Evolutionary conservation across 2,113 vertebrate genomes (phyloP).

Genomic region (Ursus arctos): DNA sequence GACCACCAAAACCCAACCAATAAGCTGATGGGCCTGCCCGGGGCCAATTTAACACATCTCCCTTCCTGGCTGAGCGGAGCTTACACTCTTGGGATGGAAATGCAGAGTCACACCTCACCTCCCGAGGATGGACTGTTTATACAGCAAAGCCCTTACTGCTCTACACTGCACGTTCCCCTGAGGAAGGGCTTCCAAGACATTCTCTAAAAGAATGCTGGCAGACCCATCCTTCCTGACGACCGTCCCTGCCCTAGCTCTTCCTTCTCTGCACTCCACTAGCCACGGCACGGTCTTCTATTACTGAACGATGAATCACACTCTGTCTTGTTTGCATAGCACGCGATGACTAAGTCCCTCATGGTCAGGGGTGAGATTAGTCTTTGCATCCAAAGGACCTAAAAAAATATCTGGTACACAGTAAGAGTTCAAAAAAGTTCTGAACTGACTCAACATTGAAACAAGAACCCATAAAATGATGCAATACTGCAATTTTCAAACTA

Average conservation of each 20-base stretch:
- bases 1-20: not conserved
- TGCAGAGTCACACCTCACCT: not conserved
- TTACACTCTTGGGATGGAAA: not conserved
- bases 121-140: rapidly evolving
- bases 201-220: not conserved
- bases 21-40: not conserved
- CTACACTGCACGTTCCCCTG: rapidly evolving
- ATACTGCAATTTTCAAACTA: not conserved
- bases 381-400: not conserved
- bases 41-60: not conserved
- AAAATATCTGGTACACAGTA: not conserved
- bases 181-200: not conserved
- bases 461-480: not conserved
- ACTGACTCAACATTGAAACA: slow-evolving; percentile 39
- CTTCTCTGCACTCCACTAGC: not conserved
- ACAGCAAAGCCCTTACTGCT: not conserved
- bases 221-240: not conserved
- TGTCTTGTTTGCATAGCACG: not conserved
- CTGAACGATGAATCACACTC: not conserved
- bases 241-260: not conserved
- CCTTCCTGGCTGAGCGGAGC: not conserved
- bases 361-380: not conserved
- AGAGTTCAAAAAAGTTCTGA: slow-evolving; percentile 18
- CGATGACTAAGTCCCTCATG: slow-evolving; percentile 53
- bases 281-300: not conserved